Conservation (phyloP, 2,113 vertebrate genomes). For the Ancistrus triradiatus region DNA sequence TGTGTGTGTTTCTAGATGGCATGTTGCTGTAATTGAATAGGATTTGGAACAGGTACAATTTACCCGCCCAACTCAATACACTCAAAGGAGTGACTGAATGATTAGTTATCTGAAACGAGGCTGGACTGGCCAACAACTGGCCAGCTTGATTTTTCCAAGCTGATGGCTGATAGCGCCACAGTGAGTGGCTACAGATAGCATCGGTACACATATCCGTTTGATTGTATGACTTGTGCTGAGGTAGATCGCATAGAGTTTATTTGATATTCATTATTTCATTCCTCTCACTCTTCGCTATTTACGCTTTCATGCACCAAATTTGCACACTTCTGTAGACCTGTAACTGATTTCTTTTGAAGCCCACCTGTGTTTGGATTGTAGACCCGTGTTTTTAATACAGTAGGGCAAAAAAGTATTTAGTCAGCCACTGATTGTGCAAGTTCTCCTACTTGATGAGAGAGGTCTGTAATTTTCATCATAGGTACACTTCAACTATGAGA, state of each 20-base stretch:
- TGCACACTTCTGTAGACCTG: neutral
- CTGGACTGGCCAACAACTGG: slow-evolving; percentile 31
- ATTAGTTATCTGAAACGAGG: slow-evolving; percentile 25
- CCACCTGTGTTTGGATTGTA: too few species aligned
- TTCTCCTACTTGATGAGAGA: too few species aligned
- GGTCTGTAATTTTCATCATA: too few species aligned
- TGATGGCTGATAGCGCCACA: slow-evolving; percentile 34
- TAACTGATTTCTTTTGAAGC: neutral
- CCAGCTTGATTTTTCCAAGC: slow-evolving; percentile 18
- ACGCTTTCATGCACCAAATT: neutral
- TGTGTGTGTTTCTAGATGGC: slow-evolving; percentile 6
- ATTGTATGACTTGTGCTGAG: neutral
- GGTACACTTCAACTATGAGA: too few species aligned
- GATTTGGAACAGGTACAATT: slow-evolving; percentile 25
- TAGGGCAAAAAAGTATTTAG: too few species aligned
- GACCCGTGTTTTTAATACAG: too few species aligned
- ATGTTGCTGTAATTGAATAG: slow-evolving; percentile 30
- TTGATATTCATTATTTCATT: slow-evolving; percentile 7
- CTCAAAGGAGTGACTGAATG: slow-evolving; percentile 24
- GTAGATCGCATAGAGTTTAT: slow-evolving; percentile 16
- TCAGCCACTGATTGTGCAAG: too few species aligned
- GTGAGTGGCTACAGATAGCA: slow-evolving; percentile 15
- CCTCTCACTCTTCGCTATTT: neutral
- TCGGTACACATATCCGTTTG: slow-evolving; percentile 19
- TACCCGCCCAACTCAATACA: neutral